A percentile compares a stretch with the other conserved stretches of the same genome.
phyloP scores from a whole-genome alignment of 2,113 vertebrate genomes.

The Sapayoa aenigma region DNA sequence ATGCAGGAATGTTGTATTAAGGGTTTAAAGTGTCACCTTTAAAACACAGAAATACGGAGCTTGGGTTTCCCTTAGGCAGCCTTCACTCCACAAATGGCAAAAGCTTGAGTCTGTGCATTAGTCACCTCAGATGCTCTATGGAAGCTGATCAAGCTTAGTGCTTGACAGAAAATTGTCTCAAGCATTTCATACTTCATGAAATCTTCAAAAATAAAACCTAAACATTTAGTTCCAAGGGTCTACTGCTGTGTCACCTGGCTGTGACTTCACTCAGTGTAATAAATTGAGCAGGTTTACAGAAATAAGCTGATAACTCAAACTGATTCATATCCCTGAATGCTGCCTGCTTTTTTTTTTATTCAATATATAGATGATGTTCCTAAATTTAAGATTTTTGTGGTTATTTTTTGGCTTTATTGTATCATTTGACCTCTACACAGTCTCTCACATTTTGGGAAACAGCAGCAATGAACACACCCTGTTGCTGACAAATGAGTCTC shows the following conservation, averaged over 20 bases:
- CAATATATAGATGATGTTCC: not conserved
- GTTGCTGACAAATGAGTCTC: not conserved
- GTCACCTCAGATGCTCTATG: not conserved
- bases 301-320: not conserved
- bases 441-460: not conserved
- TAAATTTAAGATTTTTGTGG: not conserved
- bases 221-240: not conserved
- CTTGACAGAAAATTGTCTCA: not conserved
- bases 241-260: not conserved
- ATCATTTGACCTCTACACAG: not conserved
- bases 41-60: not conserved
- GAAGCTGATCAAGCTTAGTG: not conserved
- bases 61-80: not conserved
- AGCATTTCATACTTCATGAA: not conserved
- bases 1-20: not conserved
- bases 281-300: not conserved
- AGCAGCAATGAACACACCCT: not conserved
- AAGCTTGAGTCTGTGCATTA: not conserved
- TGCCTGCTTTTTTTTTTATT: not conserved
- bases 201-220: not conserved
- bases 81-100: not conserved
- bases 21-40: conserved; percentile 4
- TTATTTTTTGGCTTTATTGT: not conserved
- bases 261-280: not conserved
- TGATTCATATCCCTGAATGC: not conserved